Base-by-base conservation (phyloP, 1,140 invertebrate species). In the Colletes latitarsis region DNA sequence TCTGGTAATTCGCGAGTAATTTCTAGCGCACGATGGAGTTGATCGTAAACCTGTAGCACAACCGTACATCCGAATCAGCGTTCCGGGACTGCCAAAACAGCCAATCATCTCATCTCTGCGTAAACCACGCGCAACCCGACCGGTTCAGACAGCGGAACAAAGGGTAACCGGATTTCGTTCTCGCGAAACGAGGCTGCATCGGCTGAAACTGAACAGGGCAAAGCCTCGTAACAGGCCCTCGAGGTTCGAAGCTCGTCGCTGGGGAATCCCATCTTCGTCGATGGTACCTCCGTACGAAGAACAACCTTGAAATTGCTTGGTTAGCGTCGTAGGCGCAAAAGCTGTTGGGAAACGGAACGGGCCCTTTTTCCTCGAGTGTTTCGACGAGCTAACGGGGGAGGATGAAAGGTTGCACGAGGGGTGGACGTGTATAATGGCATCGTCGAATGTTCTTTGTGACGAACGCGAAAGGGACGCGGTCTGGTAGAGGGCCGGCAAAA, bases 371-470 rank as follows among this genome's bases (percentile, higher is more conserved):
- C 39, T 30, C 14, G 60, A 14, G 60, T 55, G 73, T 76, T 66
- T 53, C 14, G 2, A 43, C 46, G 46, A 52, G 43, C 6, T 30
- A 62, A 63, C 60, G 43, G 46, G 46, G 46, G 46, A 58, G 60
- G 77, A 46, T 49, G 41, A 39, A 55, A 19, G 39, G 41, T 14
- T 8, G 9, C 17, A 53, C 19, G 30, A 12, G 30, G 19, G 15
- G 19, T n/a, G 77, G 60, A 49, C 39, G 71, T 81, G 60, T 63
- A 86, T 87, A 83, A 87, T 86, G 60, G 55, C 82, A 77, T 81
- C 77, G 82, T 57, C 72, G 77, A 85, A 81, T 84, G 83, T 85
- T 85, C 81, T 83, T 87, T 81, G 85, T 79, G 78, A 67, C 74
- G 66, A 15, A 63, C 55, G 80, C 63, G 19, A 64, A 66, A 84